These are phyloP conservation scores for Scyliorhinus canicula DNA, from an alignment of 2,797 vertebrate genomes.

Conservation along the genomic window DNA sequence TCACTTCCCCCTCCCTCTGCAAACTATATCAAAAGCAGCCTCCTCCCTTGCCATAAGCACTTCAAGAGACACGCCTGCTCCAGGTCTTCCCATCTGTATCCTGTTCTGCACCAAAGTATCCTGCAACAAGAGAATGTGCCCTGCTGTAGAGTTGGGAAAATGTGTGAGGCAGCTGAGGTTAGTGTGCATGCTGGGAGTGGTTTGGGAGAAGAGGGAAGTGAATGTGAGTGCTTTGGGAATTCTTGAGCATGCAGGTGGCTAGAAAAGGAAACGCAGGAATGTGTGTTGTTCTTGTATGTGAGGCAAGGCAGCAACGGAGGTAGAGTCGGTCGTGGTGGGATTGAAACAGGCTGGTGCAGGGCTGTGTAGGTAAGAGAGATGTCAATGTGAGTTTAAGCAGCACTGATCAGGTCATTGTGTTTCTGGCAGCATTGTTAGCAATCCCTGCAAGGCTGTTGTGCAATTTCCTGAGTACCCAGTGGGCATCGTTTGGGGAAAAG, in stretches of 20 bases:
- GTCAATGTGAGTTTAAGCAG: background rate
- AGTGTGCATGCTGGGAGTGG: background rate
- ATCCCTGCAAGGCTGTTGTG: background rate
- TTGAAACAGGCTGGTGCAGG: background rate
- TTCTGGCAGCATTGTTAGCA: background rate
- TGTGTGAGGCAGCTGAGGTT: background rate
- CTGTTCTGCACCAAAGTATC: background rate
- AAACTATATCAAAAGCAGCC: background rate
- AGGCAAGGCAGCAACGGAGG: background rate
- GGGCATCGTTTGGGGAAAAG: background rate
- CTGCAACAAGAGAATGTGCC: background rate
- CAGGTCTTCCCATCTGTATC: background rate
- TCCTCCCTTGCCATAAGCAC: background rate
- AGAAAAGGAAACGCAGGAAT: background rate
- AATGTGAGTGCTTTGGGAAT: background rate
- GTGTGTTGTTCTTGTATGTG: background rate
- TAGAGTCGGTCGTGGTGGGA: background rate
- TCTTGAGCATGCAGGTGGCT: background rate
- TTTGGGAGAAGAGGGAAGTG: background rate
- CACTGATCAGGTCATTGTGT: background rate
- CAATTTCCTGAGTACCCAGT: background rate
- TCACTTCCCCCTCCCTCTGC: background rate
- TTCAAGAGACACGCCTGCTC: background rate
- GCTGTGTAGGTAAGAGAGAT: background rate
- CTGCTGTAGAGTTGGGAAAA: background rate